These are phyloP conservation scores for Pelobates fuscus DNA, from an alignment of 2,113 vertebrate species.

Conservation along the genomic window DNA sequence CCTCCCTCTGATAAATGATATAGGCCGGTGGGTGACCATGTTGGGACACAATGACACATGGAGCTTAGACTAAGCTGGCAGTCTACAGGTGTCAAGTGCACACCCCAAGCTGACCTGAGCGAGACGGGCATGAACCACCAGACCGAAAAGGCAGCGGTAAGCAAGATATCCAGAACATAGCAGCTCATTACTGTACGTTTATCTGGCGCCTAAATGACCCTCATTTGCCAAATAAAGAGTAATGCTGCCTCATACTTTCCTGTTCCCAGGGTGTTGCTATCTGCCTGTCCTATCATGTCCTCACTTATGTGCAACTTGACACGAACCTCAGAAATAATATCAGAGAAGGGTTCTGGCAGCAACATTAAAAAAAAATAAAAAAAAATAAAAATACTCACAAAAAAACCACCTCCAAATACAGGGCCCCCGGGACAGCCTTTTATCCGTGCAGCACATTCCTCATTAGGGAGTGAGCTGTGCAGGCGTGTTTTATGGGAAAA, in stretches of 20 bases:
- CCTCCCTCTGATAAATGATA: too few relatives aligned
- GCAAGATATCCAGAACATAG: too few relatives aligned
- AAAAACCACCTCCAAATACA: slow-evolving; percentile 37
- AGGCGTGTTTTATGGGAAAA: slow-evolving; percentile 49
- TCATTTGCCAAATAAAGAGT: not conserved
- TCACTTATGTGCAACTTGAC: slow-evolving; percentile 10
- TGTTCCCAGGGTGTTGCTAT: slow-evolving; percentile 36
- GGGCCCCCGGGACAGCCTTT: slow-evolving; percentile 46
- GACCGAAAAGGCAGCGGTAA: too few relatives aligned
- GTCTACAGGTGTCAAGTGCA: too few relatives aligned
- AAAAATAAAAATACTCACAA: too few relatives aligned
- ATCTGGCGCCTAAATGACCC: not conserved
- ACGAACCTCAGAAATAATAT: slow-evolving; percentile 38
- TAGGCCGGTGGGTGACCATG: too few relatives aligned
- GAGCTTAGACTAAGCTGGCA: too few relatives aligned
- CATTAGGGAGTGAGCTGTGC: slow-evolving; percentile 58
- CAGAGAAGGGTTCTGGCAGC: not conserved
- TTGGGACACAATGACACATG: too few relatives aligned
- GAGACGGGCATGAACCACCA: too few relatives aligned
- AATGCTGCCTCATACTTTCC: slow-evolving; percentile 27
- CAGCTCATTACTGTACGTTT: too few relatives aligned
- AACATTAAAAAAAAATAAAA: too few relatives aligned
- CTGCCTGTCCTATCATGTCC: slow-evolving; percentile 48
- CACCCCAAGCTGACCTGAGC: too few relatives aligned
- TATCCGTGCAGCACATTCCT: slow-evolving; percentile 52